phyloP scores from a whole-genome alignment of 53 echinoderm and acorn worm genomes.

The Luidia sarsii region DNA sequence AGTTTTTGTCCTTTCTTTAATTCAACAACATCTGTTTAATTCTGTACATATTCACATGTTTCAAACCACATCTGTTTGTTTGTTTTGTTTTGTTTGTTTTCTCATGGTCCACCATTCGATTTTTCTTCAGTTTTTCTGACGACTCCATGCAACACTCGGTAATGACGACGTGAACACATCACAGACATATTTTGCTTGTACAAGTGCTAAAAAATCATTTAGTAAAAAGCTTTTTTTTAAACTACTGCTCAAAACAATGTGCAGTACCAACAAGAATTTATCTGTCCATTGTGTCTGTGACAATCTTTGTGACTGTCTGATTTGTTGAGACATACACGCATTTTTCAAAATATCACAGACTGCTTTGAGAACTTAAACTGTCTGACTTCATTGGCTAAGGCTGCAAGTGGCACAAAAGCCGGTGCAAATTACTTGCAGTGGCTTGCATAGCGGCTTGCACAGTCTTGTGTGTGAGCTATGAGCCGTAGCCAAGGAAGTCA shows the following conservation, averaged over 20 bases:
- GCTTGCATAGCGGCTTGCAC: no score
- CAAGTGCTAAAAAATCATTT: constrained; percentile 10
- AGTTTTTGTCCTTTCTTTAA: not conserved
- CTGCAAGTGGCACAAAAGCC: no score
- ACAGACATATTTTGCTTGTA: not conserved
- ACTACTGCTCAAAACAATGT: not conserved
- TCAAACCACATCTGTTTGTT: not conserved
- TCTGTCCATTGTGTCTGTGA: no score
- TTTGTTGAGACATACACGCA: no score
- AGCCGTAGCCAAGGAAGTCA: no score
- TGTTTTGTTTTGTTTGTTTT: constrained; percentile 18
- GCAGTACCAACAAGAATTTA: not conserved
- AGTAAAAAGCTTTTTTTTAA: constrained; percentile 23
- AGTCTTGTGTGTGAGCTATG: no score
- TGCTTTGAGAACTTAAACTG: no score
- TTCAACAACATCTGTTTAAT: not conserved
- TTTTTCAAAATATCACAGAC: no score
- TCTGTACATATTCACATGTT: constrained; percentile 56
- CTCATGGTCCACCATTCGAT: constrained; percentile 16
- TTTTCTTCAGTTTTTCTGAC: no score
- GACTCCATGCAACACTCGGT: constrained; percentile 11
- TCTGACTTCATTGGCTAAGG: no score
- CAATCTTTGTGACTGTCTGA: no score
- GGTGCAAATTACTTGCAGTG: no score
- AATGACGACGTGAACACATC: not conserved